Evolutionary conservation across 2,888 invertebrate species (phyloP), one percentile per base, ranked within the genome.

Genomic region (Ormyrus pomaceus): DNA sequence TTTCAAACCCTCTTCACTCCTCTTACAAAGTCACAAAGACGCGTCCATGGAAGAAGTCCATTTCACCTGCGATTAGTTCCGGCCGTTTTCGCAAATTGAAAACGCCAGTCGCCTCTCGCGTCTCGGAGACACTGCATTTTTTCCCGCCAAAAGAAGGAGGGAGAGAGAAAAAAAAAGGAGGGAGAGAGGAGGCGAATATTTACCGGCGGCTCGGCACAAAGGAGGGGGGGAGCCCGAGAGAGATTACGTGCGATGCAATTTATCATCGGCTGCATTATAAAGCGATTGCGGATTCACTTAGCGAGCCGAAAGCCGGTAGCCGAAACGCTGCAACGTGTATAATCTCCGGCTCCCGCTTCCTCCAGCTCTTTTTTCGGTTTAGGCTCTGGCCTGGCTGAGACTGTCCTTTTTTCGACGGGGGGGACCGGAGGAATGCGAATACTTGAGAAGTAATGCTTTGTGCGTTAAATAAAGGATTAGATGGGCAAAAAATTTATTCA

Each of bases 211-310:
- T 51, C 13, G 66, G 59, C 61, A 73, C 71, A 79, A 79, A 79
- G 79, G 74, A 13, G 55, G 34, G 55, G 34, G 19, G 13, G 11
- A 13, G 13, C 45, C n/a, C 11, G 58, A 6, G 51, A 51, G 46
- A 72, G 77, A 77, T 77, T 66, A 51, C 77, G 66, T 56, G 73
- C 69, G 56, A 62, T 79, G 79, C 64, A 71, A 79, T 79, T 75
- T 79, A 79, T 79, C 79, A 79, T 79, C 75, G 75, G 75, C 75
- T 46, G 64, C 70, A 64, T 75, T 79, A 70, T 75, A 75, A 75
- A 79, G 69, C 75, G 79, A 79, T 79, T 58, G 73, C 73, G 58
- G 69, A 73, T 73, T 73, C 73, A 79, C 73, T 79, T 79, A 73
- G 68, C 68, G 70, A 8, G 11, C 59, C 65, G 55, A 59, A 69